phyloP scores from a whole-genome alignment of 2,888 invertebrate genomes.

The Vannuccia rotundouncinata region DNA sequence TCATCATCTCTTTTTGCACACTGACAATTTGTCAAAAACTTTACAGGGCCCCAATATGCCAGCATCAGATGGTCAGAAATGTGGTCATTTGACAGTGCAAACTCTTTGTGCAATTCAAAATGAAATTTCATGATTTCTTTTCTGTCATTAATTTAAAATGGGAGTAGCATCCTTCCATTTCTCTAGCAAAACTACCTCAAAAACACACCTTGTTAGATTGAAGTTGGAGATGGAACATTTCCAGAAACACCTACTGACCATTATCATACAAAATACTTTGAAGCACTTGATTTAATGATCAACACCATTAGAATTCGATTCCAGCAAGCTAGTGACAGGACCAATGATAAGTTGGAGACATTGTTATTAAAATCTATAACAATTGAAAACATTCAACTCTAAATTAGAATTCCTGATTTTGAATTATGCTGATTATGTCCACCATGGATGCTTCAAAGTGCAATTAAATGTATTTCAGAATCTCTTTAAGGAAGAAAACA shows the following conservation, averaged over 20 bases:
- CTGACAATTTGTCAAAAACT: conserved; percentile 35
- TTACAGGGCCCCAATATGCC: conserved; percentile 30
- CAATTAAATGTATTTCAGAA: conserved; percentile 7
- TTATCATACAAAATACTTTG: background rate
- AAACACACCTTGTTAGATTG: background rate
- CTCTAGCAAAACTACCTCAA: conserved; percentile 18
- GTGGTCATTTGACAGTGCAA: conserved; percentile 34
- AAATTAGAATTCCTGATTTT: conserved; percentile 5
- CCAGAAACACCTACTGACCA: conserved; percentile 22
- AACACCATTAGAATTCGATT: conserved; percentile 1
- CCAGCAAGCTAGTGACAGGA: conserved; percentile 10
- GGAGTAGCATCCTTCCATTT: conserved; percentile 20
- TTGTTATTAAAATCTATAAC: conserved; percentile 24
- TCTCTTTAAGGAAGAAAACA: conserved; percentile 21
- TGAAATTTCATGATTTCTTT: conserved; percentile 14
- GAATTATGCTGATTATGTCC: background rate
- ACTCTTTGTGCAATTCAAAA: conserved; percentile 29
- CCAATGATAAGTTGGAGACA: conserved; percentile 15
- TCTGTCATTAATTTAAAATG: conserved; percentile 12
- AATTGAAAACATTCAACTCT: conserved; percentile 17
- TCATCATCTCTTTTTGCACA: background rate
- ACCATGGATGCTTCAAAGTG: conserved; percentile 8
- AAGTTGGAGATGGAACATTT: conserved; percentile 19
- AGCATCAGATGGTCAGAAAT: conserved; percentile 37
- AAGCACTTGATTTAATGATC: conserved; percentile 18